Evolutionary conservation across 1,140 invertebrate genomes (phyloP), one percentile per base, ranked within the genome.

Genomic region (Holcopasites calliopsidis): DNA sequence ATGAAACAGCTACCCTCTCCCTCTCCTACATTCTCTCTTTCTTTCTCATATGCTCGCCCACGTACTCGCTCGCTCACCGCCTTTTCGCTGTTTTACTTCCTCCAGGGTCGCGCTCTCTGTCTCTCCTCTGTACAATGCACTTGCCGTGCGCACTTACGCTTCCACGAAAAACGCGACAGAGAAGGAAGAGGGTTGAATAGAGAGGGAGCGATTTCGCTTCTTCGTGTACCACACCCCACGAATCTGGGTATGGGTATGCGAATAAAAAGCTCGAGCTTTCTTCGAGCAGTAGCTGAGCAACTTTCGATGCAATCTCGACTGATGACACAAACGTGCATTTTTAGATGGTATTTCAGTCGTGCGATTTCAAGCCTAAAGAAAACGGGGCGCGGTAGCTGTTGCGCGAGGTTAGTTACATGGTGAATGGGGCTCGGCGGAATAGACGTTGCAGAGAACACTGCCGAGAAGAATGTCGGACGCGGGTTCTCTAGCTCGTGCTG

Each of bases 1-100:
- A 91, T 91, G 89, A 90, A 90, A 89, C 89, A 87, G 87, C 87
- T 83, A 85, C 82, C 85, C 75, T 85, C 88, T 86, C 84, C 58
- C 80, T 84, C 83, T 65, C 78, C 38, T 69, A 61, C 60, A 70
- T 60, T 33, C 11, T 8, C 72, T 49, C 52, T 60, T 44, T 42
- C 55, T 52, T 68, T 44, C 61, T 70, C 58, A n/a, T n/a, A n/a
- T n/a, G n/a, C 47, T 49, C n/a, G 18, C 49, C 33, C 65, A 71
- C 26, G 1, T 26, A 23, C 69, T 62, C 55, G 60, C 70, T 64
- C 68, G 21, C 49, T 47, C 55, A 54, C 55, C 23, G 47, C 64
- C 64, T 64, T 18, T 3, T 61, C 21, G 38, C 60, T 62, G 44
- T 40, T 57, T 65, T 38, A 58, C 69, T 64, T n/a, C 47, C 81